A percentile compares a stretch with the other conserved stretches of the same genome.
phyloP scores from a whole-genome alignment of 2,888 invertebrate genomes.

The Watsonalla binaria region DNA sequence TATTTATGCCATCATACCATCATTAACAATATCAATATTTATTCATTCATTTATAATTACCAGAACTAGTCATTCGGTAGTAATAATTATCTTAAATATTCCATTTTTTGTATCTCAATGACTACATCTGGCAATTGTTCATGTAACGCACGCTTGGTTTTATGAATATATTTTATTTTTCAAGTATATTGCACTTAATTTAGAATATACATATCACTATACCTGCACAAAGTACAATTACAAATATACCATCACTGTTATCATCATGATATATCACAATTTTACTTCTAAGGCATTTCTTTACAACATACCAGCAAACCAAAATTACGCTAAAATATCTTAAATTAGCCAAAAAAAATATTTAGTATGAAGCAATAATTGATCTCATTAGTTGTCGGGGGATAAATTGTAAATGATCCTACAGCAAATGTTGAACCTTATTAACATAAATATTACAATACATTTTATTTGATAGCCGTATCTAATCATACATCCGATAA shows the following conservation, averaged over 20 bases:
- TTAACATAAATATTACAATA: neutral
- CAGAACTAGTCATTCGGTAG: neutral
- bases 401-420: neutral
- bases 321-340: no score
- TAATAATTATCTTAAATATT: no score
- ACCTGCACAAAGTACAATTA: no score
- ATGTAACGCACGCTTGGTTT: neutral
- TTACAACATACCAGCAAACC: no score
- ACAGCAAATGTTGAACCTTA: neutral
- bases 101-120: neutral
- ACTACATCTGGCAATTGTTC: neutral
- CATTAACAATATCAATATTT: neutral
- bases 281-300: no score
- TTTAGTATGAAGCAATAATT: no score
- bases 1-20: conserved; percentile 8
- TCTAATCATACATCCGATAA: conserved; percentile 2
- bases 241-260: no score
- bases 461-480: neutral
- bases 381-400: no score
- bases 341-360: no score
- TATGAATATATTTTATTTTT: neutral
- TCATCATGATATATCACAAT: no score
- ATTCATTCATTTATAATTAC: neutral
- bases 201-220: no score
- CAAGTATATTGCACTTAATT: neutral